Evolutionary conservation across 2,797 vertebrate genomes (phyloP).

Genomic region (Vespertilio murinus): DNA sequence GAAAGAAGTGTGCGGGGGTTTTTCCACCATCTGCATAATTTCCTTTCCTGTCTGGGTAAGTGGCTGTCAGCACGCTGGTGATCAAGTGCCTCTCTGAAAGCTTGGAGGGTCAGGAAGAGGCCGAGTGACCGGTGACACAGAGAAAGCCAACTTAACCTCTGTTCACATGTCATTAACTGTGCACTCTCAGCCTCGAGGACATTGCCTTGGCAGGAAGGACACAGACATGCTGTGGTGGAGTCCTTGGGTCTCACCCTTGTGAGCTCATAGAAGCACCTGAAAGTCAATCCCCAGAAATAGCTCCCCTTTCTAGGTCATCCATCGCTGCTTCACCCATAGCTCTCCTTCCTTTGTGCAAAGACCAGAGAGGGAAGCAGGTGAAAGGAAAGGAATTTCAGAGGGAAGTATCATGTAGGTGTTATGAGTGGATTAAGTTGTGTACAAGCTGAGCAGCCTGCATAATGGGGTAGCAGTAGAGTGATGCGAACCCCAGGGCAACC

Average conservation of each 20-base stretch:
- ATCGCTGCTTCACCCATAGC: not conserved
- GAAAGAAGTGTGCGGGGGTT: not conserved
- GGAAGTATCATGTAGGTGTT: not conserved
- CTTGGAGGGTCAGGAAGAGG: not conserved
- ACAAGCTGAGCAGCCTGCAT: not conserved
- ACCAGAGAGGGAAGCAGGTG: not conserved
- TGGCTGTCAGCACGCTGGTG: accelerated
- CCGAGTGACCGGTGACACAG: not conserved
- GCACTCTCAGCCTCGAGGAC: accelerated
- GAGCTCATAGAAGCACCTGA: accelerated
- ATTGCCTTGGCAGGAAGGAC: not conserved
- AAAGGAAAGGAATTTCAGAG: not conserved
- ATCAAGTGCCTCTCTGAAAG: not conserved
- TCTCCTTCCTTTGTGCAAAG: not conserved
- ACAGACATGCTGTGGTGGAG: accelerated
- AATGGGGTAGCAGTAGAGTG: not conserved
- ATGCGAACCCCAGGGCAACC: not conserved
- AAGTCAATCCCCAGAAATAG: not conserved
- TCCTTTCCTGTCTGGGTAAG: not conserved
- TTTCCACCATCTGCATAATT: not conserved
- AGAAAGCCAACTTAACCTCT: not conserved
- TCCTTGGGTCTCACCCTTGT: not conserved
- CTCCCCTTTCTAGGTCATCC: not conserved
- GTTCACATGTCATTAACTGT: not conserved
- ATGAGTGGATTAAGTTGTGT: not conserved